These are phyloP conservation scores for Tachysurus fulvidraco DNA, from an alignment of 2,113 vertebrate genomes.

Conservation along the genomic window DNA sequence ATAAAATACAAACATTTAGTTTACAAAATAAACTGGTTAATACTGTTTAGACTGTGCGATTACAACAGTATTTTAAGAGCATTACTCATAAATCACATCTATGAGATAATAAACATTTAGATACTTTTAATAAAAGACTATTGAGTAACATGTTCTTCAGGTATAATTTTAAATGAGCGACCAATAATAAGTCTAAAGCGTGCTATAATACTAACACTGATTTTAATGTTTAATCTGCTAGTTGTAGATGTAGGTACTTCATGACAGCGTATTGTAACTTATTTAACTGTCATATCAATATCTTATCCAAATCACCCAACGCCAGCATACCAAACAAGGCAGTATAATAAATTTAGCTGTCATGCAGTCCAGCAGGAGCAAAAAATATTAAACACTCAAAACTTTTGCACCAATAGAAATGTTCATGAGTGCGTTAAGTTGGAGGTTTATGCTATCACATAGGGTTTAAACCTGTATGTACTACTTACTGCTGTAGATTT, in stretches of 20 bases:
- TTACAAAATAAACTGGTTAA: too few species aligned
- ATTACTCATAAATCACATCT: too few species aligned
- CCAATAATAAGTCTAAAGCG: too few species aligned
- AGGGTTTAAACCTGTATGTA: background rate
- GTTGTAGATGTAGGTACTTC: background rate
- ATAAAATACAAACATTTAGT: too few species aligned
- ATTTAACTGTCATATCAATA: background rate
- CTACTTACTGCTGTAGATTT: background rate
- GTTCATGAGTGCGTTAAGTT: background rate
- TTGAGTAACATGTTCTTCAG: too few species aligned
- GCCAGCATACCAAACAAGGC: background rate
- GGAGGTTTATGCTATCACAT: background rate
- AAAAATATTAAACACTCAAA: background rate
- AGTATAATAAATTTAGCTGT: background rate
- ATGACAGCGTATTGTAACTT: background rate
- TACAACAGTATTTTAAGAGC: too few species aligned
- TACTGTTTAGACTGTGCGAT: too few species aligned
- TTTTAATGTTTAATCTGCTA: too few species aligned
- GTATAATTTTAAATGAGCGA: too few species aligned
- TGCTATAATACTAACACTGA: too few species aligned
- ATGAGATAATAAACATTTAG: too few species aligned
- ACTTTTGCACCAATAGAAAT: background rate
- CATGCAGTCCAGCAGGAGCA: background rate
- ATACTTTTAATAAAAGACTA: too few species aligned
- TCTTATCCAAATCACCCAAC: background rate